Conservation (phyloP, 2,113 vertebrate species). For the Ginglymostoma cirratum region DNA sequence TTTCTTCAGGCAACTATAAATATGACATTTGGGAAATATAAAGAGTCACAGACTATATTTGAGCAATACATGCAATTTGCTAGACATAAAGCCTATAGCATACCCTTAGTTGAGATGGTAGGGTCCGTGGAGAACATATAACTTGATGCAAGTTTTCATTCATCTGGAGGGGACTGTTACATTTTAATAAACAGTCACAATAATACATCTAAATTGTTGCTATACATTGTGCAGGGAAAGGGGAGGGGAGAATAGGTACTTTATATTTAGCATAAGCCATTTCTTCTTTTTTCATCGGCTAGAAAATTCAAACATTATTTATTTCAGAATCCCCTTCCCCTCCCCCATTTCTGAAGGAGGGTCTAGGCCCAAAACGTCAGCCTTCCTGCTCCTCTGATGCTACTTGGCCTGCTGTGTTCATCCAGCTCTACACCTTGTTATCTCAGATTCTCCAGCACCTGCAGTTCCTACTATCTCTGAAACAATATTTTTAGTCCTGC, state of each 20-base stretch:
- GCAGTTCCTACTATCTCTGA: too few species aligned
- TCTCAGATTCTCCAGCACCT: too few species aligned
- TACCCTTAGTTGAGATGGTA: not conserved
- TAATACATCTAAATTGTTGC: not conserved
- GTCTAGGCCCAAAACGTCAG: too few species aligned
- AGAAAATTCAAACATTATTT: not conserved
- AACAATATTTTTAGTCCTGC: not conserved
- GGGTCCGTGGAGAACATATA: not conserved
- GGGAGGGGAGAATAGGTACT: not conserved
- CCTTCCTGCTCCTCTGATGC: too few species aligned
- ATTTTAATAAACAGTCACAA: not conserved
- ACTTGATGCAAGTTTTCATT: not conserved
- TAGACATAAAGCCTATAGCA: not conserved
- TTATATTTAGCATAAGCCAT: not conserved
- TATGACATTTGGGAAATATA: not conserved
- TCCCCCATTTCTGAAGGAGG: too few species aligned
- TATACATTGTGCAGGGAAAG: not conserved
- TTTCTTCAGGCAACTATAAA: slow-evolving; percentile 3
- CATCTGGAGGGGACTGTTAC: not conserved
- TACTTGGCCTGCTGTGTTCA: too few species aligned
- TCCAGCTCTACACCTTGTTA: too few species aligned
- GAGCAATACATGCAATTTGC: not conserved
- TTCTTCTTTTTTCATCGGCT: not conserved
- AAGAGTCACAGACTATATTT: not conserved
- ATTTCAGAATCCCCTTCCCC: too few species aligned